phyloP scores from a whole-genome alignment of 1,140 invertebrate genomes.

The Popillia japonica region DNA sequence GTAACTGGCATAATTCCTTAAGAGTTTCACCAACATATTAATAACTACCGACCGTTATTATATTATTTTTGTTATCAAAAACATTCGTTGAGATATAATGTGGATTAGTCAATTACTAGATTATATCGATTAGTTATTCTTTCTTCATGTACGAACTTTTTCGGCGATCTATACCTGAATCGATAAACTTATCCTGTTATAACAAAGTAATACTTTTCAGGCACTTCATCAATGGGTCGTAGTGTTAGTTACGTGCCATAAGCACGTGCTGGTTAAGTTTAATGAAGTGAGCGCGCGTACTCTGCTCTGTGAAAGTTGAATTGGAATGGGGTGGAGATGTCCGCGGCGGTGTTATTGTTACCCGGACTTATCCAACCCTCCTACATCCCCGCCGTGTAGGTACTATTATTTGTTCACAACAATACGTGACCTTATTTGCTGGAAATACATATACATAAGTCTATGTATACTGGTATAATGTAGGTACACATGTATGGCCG shows the following conservation, averaged over 20 bases:
- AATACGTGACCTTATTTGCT: conserved; percentile 31
- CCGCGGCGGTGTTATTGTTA: conserved; percentile 28
- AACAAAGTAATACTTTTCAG: not conserved
- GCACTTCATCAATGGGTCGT: not conserved
- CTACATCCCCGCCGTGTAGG: conserved; percentile 10
- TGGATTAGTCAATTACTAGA: too few species aligned
- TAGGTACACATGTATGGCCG: not conserved
- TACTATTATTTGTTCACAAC: conserved; percentile 32
- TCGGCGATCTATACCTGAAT: not conserved
- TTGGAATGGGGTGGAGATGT: conserved; percentile 32
- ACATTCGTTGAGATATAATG: not conserved
- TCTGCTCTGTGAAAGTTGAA: conserved; percentile 19
- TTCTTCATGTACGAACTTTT: not conserved
- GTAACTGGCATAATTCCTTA: conserved; percentile 33
- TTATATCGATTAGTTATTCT: not conserved
- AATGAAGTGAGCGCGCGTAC: conserved; percentile 28
- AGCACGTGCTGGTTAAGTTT: conserved; percentile 20
- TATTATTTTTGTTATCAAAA: not conserved
- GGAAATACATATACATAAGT: not conserved
- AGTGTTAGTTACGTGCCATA: not conserved
- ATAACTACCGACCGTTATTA: not conserved
- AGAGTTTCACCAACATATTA: conserved; percentile 16
- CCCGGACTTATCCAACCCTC: conserved; percentile 29
- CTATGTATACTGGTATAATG: not conserved
- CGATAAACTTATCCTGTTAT: conserved; percentile 3